Conservation (phyloP, 1,140 invertebrate species). For the Vollenhovia emeryi region DNA sequence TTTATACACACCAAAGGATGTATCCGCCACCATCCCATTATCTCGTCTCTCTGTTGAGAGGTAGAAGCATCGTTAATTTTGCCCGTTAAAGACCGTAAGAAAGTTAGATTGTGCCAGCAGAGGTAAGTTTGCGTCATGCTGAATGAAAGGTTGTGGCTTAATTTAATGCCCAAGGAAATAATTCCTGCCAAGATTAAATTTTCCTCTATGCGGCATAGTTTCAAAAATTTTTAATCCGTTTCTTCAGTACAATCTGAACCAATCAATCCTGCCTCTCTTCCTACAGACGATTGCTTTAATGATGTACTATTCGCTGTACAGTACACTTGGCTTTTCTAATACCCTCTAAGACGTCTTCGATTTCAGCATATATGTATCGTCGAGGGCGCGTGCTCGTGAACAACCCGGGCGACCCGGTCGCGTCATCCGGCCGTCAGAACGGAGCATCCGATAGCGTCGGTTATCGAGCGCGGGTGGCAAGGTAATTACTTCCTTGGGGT, state of each 20-base stretch:
- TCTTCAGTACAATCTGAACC: background rate
- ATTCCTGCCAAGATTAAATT: background rate
- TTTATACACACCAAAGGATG: slow-evolving; percentile 45
- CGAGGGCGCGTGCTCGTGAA: slow-evolving; percentile 32
- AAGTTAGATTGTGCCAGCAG: slow-evolving; percentile 10
- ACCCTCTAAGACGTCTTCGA: background rate
- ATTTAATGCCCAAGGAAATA: slow-evolving; percentile 20
- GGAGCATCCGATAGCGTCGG: slow-evolving; percentile 74
- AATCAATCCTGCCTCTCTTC: background rate
- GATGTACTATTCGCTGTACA: background rate
- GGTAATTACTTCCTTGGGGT: slow-evolving; percentile 83
- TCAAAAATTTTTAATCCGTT: background rate
- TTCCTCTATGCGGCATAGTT: background rate
- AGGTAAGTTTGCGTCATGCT: background rate
- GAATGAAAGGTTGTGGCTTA: slow-evolving; percentile 15
- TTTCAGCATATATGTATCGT: background rate
- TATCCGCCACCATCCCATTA: slow-evolving; percentile 24
- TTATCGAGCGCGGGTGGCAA: slow-evolving; percentile 82
- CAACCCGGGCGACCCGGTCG: background rate
- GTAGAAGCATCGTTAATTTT: slow-evolving; percentile 50
- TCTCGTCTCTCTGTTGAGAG: slow-evolving; percentile 54
- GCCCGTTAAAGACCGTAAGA: slow-evolving; percentile 16
- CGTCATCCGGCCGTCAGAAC: slow-evolving; percentile 37
- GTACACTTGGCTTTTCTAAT: background rate
- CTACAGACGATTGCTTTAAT: background rate